These are phyloP conservation scores for Dicerorhinus sumatrensis DNA, from an alignment of 2,113 vertebrate species.

Conservation along the genomic window DNA sequence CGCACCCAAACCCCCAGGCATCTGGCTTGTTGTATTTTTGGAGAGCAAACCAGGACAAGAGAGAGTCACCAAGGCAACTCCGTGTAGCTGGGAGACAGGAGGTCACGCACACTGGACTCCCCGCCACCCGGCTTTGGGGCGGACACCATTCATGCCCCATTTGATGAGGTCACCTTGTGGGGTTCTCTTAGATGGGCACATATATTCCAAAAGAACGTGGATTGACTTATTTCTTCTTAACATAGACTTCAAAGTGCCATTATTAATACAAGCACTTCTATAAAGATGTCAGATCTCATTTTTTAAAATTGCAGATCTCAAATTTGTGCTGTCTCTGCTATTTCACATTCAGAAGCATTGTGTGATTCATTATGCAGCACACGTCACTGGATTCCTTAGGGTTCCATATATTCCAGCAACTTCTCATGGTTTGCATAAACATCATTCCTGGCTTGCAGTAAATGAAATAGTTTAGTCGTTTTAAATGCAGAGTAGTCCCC, in stretches of 20 bases:
- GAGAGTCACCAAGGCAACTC: not conserved
- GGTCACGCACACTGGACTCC: not conserved
- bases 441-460: not conserved
- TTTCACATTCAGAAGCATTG: constrained; percentile 43
- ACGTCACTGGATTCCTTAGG: constrained; percentile 26
- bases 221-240: constrained; percentile 36
- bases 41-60: not conserved
- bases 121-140: not conserved
- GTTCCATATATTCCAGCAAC: constrained; percentile 29
- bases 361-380: constrained; percentile 17
- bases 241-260: constrained; percentile 7
- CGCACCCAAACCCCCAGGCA: constrained; percentile 46
- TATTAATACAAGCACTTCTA: constrained; percentile 15
- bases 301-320: constrained; percentile 32
- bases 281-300: constrained; percentile 10
- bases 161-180: not conserved
- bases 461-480: constrained; percentile 47
- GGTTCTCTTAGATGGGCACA: not conserved
- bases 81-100: not conserved
- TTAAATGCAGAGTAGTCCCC: not conserved
- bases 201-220: not conserved
- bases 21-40: constrained; percentile 62
- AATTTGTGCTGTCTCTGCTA: constrained; percentile 22
- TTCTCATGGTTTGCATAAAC: constrained; percentile 1
- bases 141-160: not conserved